phyloP scores from a whole-genome alignment of 2,113 vertebrate genomes.

The Saimiri boliviensis region DNA sequence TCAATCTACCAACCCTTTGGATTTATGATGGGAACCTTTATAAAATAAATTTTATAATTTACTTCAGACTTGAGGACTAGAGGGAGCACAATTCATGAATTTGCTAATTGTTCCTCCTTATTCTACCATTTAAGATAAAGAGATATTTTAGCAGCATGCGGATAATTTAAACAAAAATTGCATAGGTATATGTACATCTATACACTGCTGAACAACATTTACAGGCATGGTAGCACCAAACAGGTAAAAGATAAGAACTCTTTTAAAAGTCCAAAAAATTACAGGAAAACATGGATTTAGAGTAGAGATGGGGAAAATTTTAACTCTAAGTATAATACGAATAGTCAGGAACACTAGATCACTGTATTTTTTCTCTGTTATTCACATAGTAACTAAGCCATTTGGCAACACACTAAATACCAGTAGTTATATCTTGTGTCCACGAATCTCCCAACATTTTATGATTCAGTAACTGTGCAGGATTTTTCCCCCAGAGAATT shows the following conservation, averaged over 20 bases:
- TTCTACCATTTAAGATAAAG: background rate
- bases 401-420: background rate
- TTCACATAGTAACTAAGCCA: background rate
- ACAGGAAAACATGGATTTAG: background rate
- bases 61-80: background rate
- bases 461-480: background rate
- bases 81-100: background rate
- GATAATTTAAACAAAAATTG: background rate
- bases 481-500: background rate
- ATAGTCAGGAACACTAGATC: background rate
- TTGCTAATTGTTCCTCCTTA: background rate
- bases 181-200: background rate
- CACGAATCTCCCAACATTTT: background rate
- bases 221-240: background rate
- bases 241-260: background rate
- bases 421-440: background rate
- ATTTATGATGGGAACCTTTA: background rate
- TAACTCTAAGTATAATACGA: background rate
- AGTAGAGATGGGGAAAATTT: background rate
- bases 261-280: background rate
- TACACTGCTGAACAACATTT: background rate
- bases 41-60: background rate
- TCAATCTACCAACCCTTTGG: background rate
- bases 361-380: background rate
- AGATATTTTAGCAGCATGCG: background rate